Evolutionary conservation across 2,888 invertebrate species (phyloP).

Genomic region (Acrobasis suavella): DNA sequence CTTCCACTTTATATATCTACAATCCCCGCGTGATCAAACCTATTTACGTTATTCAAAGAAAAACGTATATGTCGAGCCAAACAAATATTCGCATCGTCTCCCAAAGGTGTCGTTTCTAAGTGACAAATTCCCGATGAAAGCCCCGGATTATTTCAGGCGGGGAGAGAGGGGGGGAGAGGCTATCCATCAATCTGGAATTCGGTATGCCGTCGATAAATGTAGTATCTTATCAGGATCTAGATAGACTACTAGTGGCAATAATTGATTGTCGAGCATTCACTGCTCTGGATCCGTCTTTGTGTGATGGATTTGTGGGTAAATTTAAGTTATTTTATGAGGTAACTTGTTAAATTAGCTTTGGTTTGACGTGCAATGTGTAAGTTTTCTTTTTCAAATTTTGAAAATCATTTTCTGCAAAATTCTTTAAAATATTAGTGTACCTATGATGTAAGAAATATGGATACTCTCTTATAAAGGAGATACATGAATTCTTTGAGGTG

Average conservation of each 20-base stretch:
- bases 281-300: slow-evolving; percentile 14
- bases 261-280: slow-evolving; percentile 34
- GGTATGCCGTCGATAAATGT: slow-evolving; percentile 43
- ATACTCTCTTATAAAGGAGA: no score
- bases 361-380: no score
- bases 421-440: no score
- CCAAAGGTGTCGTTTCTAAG: slow-evolving; percentile 55
- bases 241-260: slow-evolving; percentile 32
- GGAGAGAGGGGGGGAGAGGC: slow-evolving; percentile 30
- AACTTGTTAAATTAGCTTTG: no score
- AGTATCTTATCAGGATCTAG: slow-evolving; percentile 43
- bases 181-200: slow-evolving; percentile 59
- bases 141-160: slow-evolving; percentile 51
- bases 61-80: slow-evolving; percentile 17
- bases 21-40: neutral
- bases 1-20: neutral
- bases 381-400: no score
- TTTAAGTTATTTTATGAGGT: neutral
- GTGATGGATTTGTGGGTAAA: neutral
- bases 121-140: slow-evolving; percentile 61
- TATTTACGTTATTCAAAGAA: slow-evolving; percentile 16
- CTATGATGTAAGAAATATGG: no score
- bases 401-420: no score
- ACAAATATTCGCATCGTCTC: slow-evolving; percentile 33
- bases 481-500: no score